These are phyloP conservation scores for Eupithecia pulchellata DNA, from an alignment of 2,888 invertebrate species.

Conservation along the genomic window DNA sequence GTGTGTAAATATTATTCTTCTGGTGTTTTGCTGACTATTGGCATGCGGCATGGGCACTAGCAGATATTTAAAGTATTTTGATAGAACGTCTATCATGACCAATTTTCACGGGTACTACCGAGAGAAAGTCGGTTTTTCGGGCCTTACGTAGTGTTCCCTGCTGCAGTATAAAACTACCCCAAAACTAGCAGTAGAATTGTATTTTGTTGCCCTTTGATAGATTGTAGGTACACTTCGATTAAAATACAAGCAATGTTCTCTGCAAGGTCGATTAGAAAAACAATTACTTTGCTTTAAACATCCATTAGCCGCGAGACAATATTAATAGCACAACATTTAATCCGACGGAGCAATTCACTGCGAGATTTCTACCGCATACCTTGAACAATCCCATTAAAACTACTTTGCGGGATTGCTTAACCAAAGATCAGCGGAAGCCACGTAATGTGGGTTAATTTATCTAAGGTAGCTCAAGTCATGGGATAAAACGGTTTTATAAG, in stretches of 20 bases:
- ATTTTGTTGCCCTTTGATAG: background rate
- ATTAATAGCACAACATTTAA: conserved; percentile 42
- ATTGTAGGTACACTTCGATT: background rate
- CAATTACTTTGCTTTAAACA: conserved; percentile 26
- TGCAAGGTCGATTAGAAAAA: conserved; percentile 18
- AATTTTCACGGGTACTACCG: no score
- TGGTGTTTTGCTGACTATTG: no score
- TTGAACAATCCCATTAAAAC: conserved; percentile 48
- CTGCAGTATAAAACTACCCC: background rate
- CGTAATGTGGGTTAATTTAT: conserved; percentile 71
- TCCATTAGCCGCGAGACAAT: conserved; percentile 25
- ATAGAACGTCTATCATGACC: no score
- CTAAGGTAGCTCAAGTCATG: conserved; percentile 46
- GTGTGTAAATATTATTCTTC: no score
- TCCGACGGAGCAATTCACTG: conserved; percentile 32
- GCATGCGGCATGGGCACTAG: no score
- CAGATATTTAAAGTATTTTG: background rate
- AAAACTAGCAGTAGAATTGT: background rate
- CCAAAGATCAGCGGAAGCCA: conserved; percentile 63
- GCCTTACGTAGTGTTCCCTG: background rate
- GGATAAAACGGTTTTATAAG: conserved; percentile 15
- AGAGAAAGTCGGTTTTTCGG: background rate
- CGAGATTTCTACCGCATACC: conserved; percentile 38
- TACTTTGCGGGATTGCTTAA: conserved; percentile 60
- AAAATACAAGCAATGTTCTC: background rate